Evolutionary conservation across 2,888 invertebrate genomes (phyloP).

Genomic region (Mimumesa dahlbomi): DNA sequence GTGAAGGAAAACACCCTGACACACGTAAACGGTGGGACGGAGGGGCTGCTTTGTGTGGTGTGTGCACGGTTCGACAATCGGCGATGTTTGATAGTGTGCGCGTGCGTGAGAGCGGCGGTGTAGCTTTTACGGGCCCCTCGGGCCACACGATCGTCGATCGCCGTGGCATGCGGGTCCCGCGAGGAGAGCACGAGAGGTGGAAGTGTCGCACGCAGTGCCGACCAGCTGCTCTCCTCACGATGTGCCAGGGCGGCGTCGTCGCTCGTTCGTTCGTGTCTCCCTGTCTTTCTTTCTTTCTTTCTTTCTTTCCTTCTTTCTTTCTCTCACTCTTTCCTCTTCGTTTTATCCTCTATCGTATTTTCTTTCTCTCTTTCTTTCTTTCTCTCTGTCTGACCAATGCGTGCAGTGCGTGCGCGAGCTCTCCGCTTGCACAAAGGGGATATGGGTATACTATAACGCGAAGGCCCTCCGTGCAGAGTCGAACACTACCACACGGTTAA

Average conservation of each 20-base stretch:
- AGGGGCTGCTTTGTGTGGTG: conserved; percentile 2
- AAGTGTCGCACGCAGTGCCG: conserved; percentile 70
- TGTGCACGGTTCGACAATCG: conserved; percentile 13
- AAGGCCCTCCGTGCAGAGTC: conserved; percentile 24
- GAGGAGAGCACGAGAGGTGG: conserved; percentile 65
- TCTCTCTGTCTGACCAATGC: conserved; percentile 26
- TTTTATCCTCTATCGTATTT: conserved; percentile 10
- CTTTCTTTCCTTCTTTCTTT: conserved; percentile 9
- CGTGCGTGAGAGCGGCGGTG: conserved; percentile 35
- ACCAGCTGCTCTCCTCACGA: conserved; percentile 63
- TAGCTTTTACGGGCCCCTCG: conserved; percentile 60
- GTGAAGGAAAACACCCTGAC: conserved; percentile 40
- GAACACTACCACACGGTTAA: conserved; percentile 48
- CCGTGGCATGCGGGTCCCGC: conserved; percentile 70
- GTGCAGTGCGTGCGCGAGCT: conserved; percentile 39
- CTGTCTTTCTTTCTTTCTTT: conserved; percentile 14
- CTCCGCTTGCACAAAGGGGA: conserved; percentile 47
- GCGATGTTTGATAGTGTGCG: conserved; percentile 25
- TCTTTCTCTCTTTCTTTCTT: conserved; percentile 9
- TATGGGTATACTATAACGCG: conserved; percentile 32
- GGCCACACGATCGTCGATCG: conserved; percentile 65
- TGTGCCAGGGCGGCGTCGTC: conserved; percentile 27
- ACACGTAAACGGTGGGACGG: conserved; percentile 8
- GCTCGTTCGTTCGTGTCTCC: conserved; percentile 24
- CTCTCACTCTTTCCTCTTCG: conserved; percentile 18